Percentiles rank a stretch among this genome's conserved stretches.
Evolutionary conservation across 2,113 vertebrate genomes (phyloP).

Genomic region (Catharus minimus): DNA sequence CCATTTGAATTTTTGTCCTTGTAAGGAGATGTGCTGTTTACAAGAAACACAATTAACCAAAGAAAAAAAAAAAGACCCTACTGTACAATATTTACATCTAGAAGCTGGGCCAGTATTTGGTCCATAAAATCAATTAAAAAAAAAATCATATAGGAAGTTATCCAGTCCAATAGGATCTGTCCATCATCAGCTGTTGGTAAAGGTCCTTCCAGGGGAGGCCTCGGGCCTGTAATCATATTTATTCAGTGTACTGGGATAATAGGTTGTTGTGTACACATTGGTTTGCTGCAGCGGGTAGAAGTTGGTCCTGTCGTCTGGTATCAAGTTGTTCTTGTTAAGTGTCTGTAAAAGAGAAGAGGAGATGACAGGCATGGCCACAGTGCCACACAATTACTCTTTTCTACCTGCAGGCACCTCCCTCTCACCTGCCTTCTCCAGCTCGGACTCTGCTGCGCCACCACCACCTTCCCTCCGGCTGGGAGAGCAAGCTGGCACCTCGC

Average conservation of each 20-base stretch:
- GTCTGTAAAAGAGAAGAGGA: slow-evolving; percentile 79
- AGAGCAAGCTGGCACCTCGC: background rate
- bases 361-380: background rate
- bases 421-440: slow-evolving; percentile 38
- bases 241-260: slow-evolving; percentile 91
- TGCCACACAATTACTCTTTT: background rate
- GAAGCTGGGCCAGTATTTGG: slow-evolving; percentile 58
- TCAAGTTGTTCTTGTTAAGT: slow-evolving; percentile 97
- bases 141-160: slow-evolving; percentile 58
- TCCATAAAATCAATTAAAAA: slow-evolving; percentile 69
- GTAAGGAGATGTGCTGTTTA: slow-evolving; percentile 68
- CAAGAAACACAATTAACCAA: slow-evolving; percentile 59
- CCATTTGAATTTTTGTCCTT: slow-evolving; percentile 37
- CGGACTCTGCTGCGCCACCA: background rate
- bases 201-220: slow-evolving; percentile 93
- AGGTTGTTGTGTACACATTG: slow-evolving; percentile 97
- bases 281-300: slow-evolving; percentile 95
- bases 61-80: slow-evolving; percentile 49
- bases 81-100: slow-evolving; percentile 74
- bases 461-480: slow-evolving; percentile 40
- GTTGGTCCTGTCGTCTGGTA: slow-evolving; percentile 93
- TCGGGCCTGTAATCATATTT: slow-evolving; percentile 95
- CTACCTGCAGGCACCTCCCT: slow-evolving; percentile 49
- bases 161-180: slow-evolving; percentile 50
- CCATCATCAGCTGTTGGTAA: slow-evolving; percentile 92